phyloP scores from a whole-genome alignment of 2,113 vertebrate species.

The Pica pica region DNA sequence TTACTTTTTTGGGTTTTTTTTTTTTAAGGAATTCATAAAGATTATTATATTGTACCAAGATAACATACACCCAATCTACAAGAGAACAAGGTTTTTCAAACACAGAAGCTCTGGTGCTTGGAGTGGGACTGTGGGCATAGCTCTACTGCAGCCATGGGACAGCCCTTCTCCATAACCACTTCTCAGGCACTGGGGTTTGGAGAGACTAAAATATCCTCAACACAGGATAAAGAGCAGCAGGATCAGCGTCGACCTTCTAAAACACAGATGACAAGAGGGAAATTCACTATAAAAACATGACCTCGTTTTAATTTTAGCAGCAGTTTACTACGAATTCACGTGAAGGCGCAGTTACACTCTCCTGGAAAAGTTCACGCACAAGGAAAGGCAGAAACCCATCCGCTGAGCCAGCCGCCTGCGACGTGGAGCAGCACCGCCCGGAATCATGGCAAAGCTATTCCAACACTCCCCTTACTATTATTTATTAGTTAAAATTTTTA shows the following conservation, averaged over 20 bases:
- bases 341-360: not conserved
- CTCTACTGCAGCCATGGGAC: not conserved
- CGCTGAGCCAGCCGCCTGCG: not conserved
- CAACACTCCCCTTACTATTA: conserved; percentile 22
- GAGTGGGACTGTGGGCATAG: not conserved
- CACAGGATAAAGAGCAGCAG: not conserved
- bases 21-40: not conserved
- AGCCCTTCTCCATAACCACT: not conserved
- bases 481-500: conserved; percentile 63
- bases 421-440: not conserved
- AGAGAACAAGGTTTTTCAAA: not conserved
- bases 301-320: not conserved
- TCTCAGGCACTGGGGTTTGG: not conserved
- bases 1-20: not conserved
- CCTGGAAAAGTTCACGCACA: not conserved
- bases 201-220: not conserved
- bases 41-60: not conserved
- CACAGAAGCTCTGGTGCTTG: not conserved
- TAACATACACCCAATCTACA: not conserved
- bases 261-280: not conserved
- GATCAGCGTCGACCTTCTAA: not conserved
- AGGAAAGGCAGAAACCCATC: not conserved
- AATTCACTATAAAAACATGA: not conserved
- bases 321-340: not conserved
- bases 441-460: not conserved